Base-by-base conservation (phyloP, 1,140 invertebrate species). In the Asobara japonica region DNA sequence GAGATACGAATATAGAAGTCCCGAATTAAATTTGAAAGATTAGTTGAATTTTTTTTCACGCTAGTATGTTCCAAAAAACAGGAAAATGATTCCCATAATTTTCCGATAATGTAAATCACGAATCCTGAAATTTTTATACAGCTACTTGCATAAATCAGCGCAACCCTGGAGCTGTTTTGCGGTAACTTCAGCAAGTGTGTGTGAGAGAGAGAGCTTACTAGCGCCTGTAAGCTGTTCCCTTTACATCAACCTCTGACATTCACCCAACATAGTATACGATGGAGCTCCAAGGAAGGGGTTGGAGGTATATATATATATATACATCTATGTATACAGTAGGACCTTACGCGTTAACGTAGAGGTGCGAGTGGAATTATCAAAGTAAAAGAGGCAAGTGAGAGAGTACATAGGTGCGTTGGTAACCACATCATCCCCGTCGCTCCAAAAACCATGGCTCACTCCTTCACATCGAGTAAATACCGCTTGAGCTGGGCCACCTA, bases 401-500 rank as follows among this genome's bases (percentile, higher is more conserved):
- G 45, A 51, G 45, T 51, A 51, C n/a, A 51, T 51, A 51, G 1
- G 16, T 51, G 45, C n/a, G 18, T 51, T 51, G 2, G 45, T 51
- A 16, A 51, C 20, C 45, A 16, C 45, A 51, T 51, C n/a, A 20
- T 16, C n/a, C n/a, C 3, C 45, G 6, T 18, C n/a, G 11, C 45
- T 1, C 45, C 20, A 20, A 18, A 51, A 20, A 51, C n/a, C 45
- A 20, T 51, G 8, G 45, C 45, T 51, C 45, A 20, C 1, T 20
- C n/a, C n/a, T 20, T 2, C 45, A 20, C 45, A 51, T 51, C 3
- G 45, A 4, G 45, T 16, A 51, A 51, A 51, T 16, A 51, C 45
- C 45, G 36, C 36, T 51, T 51, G 1, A n/a, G 68, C 56, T 69
- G 31, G 33, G 16, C 67, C 67, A 51, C n/a, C 45, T 51, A 51